Base-by-base conservation (phyloP, 1,140 invertebrate species). In the Heliconius hermathena region DNA sequence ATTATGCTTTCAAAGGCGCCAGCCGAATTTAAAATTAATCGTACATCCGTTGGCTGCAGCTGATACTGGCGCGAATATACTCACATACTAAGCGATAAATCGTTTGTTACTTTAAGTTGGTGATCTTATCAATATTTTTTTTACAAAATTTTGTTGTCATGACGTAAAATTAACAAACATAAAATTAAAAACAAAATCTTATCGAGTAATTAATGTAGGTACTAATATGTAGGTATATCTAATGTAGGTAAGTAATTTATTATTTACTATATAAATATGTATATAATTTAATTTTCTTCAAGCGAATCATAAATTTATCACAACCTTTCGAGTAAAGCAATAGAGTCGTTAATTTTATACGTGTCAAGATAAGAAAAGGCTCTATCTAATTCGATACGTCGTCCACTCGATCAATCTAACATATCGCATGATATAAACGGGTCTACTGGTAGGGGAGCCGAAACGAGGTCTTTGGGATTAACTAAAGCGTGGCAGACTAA, bases 11-110 rank as follows among this genome's bases (percentile, higher is more conserved):
- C 71, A 41, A 76, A 54, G 74, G 74, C 74, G 74, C 74, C 74
- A 82, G 81, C 83, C 81, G 81, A 81, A 83, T 82, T 85, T 80
- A 38, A 81, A 83, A 83, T 85, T 83, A 83, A 82, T 81, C 76
- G 80, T 80, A 89, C 81, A 83, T 87, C 87, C 87, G 83, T 73
- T 52, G 22, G 66, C 52, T 66, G 74, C 46, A 49, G 36, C 38
- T 73, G 46, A 49, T 73, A 73, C 71, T 72, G 71, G 18, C 71
- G 71, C 36, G 13, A 72, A 36, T 72, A 22, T 72, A 9, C 33
- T 38, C 8, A 71, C 9, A 71, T n/a, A 72, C 71, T 36, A 72
- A n/a, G 16, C 71, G 71, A 72, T 22, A 72, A n/a, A n/a, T 72
- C 36, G 8, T 41, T 22, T n/a, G 29, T 72, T 72, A 41, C 36